phyloP scores from a whole-genome alignment of 2,113 vertebrate species.

The Rhombomys opimus region DNA sequence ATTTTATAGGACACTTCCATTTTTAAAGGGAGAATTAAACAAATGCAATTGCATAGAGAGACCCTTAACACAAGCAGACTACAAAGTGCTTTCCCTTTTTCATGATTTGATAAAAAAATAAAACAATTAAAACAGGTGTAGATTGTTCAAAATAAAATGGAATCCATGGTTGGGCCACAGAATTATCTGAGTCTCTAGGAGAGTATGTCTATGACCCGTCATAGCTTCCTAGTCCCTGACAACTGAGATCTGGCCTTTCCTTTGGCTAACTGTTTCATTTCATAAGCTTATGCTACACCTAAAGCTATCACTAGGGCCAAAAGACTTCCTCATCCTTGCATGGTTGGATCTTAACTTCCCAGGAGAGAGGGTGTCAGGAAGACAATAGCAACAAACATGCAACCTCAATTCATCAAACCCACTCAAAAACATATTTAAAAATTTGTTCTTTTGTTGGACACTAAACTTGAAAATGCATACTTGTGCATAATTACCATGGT shows the following conservation, averaged over 20 bases:
- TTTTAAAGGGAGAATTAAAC: conserved; percentile 14
- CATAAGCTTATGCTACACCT: background rate
- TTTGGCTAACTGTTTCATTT: background rate
- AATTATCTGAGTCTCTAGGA: background rate
- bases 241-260: background rate
- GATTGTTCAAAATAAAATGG: conserved; percentile 20
- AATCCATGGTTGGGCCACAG: background rate
- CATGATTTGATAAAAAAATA: conserved; percentile 44
- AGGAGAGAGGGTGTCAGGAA: background rate
- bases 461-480: conserved; percentile 61
- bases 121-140: conserved; percentile 18
- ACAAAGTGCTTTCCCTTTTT: background rate
- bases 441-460: conserved; percentile 11
- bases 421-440: conserved; percentile 64
- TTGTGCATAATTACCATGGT: background rate
- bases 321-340: background rate
- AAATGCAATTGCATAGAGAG: conserved; percentile 54
- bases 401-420: conserved; percentile 45
- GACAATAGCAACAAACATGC: conserved; percentile 55
- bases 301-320: background rate
- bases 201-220: background rate
- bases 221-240: background rate
- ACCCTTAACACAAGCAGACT: conserved; percentile 19
- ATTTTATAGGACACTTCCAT: background rate
- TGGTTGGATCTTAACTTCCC: background rate